A percentile compares a stretch with the other conserved stretches of the same genome.
These are phyloP conservation scores for Sarcophaga caerulescens DNA, from an alignment of 2,888 invertebrate genomes.

Conservation along the genomic window DNA sequence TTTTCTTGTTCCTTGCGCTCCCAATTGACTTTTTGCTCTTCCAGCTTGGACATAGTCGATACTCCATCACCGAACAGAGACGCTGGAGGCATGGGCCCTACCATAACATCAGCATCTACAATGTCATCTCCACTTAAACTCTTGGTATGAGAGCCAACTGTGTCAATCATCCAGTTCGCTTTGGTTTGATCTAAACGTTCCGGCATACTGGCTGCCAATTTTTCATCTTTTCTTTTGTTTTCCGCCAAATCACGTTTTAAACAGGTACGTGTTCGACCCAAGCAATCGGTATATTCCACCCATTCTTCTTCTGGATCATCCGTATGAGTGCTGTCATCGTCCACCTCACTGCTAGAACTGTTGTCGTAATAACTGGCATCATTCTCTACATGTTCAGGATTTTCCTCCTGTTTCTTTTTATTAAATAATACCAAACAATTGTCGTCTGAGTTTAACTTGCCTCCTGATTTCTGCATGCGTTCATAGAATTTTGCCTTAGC, in stretches of 20 bases:
- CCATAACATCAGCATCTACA: constrained; percentile 70
- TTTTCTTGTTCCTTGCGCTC: constrained; percentile 90
- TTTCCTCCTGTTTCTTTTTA: constrained; percentile 78
- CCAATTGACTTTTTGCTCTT: constrained; percentile 92
- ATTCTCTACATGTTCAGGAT: constrained; percentile 71
- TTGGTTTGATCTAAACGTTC: constrained; percentile 79
- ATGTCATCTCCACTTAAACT: constrained; percentile 71
- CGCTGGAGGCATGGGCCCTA: constrained; percentile 78
- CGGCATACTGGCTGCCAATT: constrained; percentile 79
- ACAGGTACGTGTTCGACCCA: constrained; percentile 93
- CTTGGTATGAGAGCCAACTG: constrained; percentile 68
- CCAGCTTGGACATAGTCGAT: constrained; percentile 84
- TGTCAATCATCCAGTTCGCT: constrained; percentile 80
- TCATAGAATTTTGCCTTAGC: constrained; percentile 81
- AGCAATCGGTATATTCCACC: constrained; percentile 94
- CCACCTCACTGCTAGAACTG: constrained; percentile 81
- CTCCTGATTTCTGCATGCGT: constrained; percentile 80
- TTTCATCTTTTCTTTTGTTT: constrained; percentile 85
- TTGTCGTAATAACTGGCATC: constrained; percentile 27
- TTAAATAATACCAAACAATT: constrained; percentile 81
- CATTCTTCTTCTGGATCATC: constrained; percentile 85
- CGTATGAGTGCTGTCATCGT: constrained; percentile 70
- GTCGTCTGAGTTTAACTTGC: constrained; percentile 79
- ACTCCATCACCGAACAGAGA: constrained; percentile 78
- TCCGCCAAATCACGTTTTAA: constrained; percentile 88